Evolutionary conservation across 1,140 invertebrate species (phyloP).

Genomic region (Drosophila mojavensis): DNA sequence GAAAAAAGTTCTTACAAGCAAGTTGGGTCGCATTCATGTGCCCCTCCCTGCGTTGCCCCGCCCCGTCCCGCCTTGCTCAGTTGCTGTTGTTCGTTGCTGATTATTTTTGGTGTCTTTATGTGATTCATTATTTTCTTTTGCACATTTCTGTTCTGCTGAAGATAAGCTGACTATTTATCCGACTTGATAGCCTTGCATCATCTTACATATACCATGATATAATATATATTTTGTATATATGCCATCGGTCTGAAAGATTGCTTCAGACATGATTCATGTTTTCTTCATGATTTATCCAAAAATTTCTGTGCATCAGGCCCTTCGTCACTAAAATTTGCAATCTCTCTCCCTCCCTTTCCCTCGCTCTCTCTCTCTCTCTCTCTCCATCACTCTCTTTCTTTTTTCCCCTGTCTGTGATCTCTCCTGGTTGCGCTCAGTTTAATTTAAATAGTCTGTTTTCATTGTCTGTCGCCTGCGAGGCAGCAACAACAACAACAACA

Average conservation of each 20-base stretch:
- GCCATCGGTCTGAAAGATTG: neutral
- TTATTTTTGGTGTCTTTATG: constrained; percentile 67
- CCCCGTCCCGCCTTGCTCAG: neutral
- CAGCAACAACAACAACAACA: constrained; percentile 20
- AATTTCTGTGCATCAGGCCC: constrained; percentile 12
- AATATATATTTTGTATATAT: neutral
- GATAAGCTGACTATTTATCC: constrained; percentile 52
- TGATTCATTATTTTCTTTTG: constrained; percentile 70
- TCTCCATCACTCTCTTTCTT: neutral
- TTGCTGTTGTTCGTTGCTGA: neutral
- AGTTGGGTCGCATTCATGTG: neutral
- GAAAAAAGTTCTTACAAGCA: constrained; percentile 48
- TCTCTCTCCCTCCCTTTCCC: constrained; percentile 13
- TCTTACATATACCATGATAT: neutral
- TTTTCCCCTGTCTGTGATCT: constrained; percentile 17
- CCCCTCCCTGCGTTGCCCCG: no score
- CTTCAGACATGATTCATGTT: neutral
- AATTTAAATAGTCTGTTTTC: constrained; percentile 55
- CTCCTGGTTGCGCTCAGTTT: constrained; percentile 61
- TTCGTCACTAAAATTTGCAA: constrained; percentile 10
- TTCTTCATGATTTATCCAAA: constrained; percentile 18
- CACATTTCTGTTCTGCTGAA: constrained; percentile 17
- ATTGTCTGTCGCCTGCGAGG: constrained; percentile 28
- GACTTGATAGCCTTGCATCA: constrained; percentile 6
- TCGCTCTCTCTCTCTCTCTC: neutral